Evolutionary conservation across 2,113 vertebrate species (phyloP).

Genomic region (Laticauda laticaudata): DNA sequence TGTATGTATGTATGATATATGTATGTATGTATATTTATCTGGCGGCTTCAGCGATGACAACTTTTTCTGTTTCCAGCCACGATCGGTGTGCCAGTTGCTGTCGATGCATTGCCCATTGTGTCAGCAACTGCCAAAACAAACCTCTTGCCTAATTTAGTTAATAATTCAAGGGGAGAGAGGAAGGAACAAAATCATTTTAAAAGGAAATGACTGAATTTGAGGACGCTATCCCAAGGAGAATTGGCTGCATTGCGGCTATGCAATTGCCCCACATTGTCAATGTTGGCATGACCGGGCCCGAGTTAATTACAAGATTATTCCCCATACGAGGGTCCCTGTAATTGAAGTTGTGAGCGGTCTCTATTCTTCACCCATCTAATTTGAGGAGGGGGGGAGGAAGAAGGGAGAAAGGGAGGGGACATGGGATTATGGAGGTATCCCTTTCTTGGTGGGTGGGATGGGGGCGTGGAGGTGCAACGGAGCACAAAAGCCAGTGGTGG

Average conservation of each 20-base stretch:
- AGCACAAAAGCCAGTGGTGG: too few species aligned
- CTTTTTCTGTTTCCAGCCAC: slow-evolving; percentile 1
- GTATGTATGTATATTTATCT: not conserved
- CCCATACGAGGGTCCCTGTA: slow-evolving; percentile 57
- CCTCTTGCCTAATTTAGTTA: slow-evolving; percentile 66
- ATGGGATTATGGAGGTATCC: not conserved
- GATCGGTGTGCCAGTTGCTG: slow-evolving; percentile 27
- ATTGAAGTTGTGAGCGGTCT: slow-evolving; percentile 56
- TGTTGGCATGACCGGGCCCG: slow-evolving; percentile 60
- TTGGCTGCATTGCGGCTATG: slow-evolving; percentile 40
- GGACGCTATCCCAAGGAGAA: slow-evolving; percentile 56
- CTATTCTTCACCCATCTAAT: slow-evolving; percentile 31
- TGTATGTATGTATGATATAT: too few species aligned
- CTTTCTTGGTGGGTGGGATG: not conserved
- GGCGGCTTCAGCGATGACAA: not conserved
- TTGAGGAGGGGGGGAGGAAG: slow-evolving; percentile 22
- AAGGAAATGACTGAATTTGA: slow-evolving; percentile 65
- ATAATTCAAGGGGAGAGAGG: slow-evolving; percentile 40
- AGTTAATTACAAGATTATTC: slow-evolving; percentile 61
- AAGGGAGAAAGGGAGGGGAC: not conserved
- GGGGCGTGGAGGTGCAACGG: not conserved
- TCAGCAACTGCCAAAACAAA: slow-evolving; percentile 51
- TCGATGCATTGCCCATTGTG: slow-evolving; percentile 22
- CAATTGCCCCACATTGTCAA: slow-evolving; percentile 58
- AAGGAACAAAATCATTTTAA: slow-evolving; percentile 57